Percentiles rank a stretch among this genome's conserved stretches.
Conservation (phyloP, 2,113 vertebrate species). For the Setophaga petechia region DNA sequence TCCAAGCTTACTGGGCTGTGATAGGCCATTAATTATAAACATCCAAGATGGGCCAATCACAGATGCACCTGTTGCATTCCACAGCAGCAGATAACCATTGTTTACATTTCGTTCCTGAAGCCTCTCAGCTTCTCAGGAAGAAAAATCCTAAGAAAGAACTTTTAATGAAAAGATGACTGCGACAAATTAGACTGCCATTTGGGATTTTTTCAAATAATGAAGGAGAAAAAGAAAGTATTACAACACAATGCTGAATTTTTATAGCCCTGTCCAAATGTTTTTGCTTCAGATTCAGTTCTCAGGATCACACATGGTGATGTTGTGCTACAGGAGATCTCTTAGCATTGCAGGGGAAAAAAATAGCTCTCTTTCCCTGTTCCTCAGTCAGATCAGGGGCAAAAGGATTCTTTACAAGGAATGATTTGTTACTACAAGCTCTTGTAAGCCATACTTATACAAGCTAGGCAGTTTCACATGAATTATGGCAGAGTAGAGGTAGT, state of each 20-base stretch:
- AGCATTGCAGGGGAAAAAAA: not conserved
- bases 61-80: too few relatives aligned
- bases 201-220: not conserved
- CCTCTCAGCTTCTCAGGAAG: too few relatives aligned
- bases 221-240: not conserved
- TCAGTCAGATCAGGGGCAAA: not conserved
- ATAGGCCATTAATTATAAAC: too few relatives aligned
- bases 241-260: not conserved
- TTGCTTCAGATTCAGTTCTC: not conserved
- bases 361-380: not conserved
- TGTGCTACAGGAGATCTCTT: not conserved
- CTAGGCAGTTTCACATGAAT: not conserved
- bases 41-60: too few relatives aligned
- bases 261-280: not conserved
- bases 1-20: too few relatives aligned
- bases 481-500: not conserved
- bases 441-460: not conserved
- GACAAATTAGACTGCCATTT: not conserved
- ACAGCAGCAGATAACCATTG: too few relatives aligned
- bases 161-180: too few relatives aligned
- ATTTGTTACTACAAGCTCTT: not conserved
- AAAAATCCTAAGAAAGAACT: too few relatives aligned
- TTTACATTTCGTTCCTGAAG: too few relatives aligned
- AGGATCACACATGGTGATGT: not conserved
- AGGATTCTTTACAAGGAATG: not conserved